Base-by-base conservation (phyloP, 2,888 invertebrate genomes). In the Chironomus riparius region DNA sequence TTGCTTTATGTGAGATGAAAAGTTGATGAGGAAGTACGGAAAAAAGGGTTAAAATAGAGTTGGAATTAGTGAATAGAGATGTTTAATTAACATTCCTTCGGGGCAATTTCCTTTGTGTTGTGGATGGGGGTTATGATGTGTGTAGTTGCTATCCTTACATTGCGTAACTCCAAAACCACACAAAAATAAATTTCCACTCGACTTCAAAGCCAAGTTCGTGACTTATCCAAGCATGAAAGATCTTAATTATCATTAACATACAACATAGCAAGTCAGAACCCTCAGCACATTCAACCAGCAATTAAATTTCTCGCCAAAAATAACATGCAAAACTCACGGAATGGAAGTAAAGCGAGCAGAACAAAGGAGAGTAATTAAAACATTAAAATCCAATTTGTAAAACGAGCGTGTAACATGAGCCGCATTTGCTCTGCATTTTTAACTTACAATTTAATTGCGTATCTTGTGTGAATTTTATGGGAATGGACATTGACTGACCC, bases 331-430 rank as follows among this genome's bases (percentile, higher is more conserved):
- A 56, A 56, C 18, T 56, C 56, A 18, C 56, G 18, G 15, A 65
- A 13, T 24, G 21, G 12, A 65, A 65, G 4, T 38, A 38, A 38
- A 38, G 38, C 38, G 38, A 38, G 38, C 38, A 38, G 13, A 65
- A 65, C 65, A 65, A 18, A 62, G 12, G n/a, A 28, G 62, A 73
- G 73, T 73, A 73, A 73, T 73, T 73, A 73, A 73, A 73, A 73
- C 73, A 73, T 73, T 73, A 73, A 73, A 73, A 62, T 65, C 38
- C 73, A 73, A 73, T 73, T 73, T 73, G 73, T 73, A 73, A 62
- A 65, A 73, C 62, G 65, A 73, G 65, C 62, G n/a, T 56, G 24
- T 18, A 70, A 70, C 70, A 71, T 22, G 65, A 65, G 21, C 38
- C 38, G 38, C 38, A 38, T 38, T 38, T 38, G 38, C 38, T 4